A percentile compares a stretch with the other conserved stretches of the same genome.
Evolutionary conservation across 2,888 invertebrate species (phyloP).

Genomic region (Phyto melanocephala): DNA sequence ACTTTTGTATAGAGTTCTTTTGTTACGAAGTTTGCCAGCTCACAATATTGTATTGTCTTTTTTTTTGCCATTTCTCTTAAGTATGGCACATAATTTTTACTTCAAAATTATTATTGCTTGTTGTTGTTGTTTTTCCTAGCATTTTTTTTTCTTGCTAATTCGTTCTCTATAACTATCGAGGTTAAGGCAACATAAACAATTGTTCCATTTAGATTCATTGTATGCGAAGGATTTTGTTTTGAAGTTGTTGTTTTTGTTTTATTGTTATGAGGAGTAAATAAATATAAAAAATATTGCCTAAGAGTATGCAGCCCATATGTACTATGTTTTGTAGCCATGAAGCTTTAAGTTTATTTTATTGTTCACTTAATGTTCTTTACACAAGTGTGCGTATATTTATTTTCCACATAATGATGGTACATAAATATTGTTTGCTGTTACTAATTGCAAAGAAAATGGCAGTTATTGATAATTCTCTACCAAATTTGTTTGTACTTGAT

Average conservation of each 20-base stretch:
- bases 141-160: too few relatives aligned
- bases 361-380: too few relatives aligned
- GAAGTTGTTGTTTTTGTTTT: background rate
- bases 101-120: slow-evolving; percentile 29
- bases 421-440: too few relatives aligned
- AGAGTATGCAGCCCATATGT: slow-evolving; percentile 46
- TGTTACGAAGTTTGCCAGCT: slow-evolving; percentile 30
- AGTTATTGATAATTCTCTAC: too few relatives aligned
- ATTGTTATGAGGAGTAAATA: background rate
- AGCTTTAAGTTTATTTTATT: background rate
- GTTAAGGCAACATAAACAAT: slow-evolving; percentile 61
- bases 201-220: slow-evolving; percentile 42
- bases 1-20: slow-evolving; percentile 31
- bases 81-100: slow-evolving; percentile 13
- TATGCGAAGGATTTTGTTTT: slow-evolving; percentile 24
- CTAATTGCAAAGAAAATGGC: too few relatives aligned
- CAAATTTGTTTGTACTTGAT: too few relatives aligned
- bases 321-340: background rate
- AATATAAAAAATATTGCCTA: slow-evolving; percentile 38
- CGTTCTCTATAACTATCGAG: slow-evolving; percentile 50
- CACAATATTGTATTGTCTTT: background rate
- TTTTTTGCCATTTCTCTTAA: background rate
- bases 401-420: too few relatives aligned
- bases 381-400: too few relatives aligned
- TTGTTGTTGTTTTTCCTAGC: background rate